Evolutionary conservation across 1,140 invertebrate species (phyloP), one percentile per base, ranked within the genome.

Genomic region (Drosophila miranda): DNA sequence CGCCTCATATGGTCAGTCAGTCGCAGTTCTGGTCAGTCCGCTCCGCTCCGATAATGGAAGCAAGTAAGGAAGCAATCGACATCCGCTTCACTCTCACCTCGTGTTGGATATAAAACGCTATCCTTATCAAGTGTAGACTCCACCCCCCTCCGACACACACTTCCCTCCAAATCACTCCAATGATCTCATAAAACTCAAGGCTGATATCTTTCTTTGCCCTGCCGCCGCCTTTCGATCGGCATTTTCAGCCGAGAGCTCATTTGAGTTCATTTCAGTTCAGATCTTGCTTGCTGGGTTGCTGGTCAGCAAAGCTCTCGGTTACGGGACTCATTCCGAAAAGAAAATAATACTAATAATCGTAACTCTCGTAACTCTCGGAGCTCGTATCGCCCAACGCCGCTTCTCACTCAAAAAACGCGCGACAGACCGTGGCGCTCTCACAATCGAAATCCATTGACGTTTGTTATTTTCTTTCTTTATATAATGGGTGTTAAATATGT

Each of bases 401-500:
- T 30, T 57, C n/a, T 16, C 23, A 21, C 54, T 14, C 21, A 23
- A 53, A 53, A 43, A 26, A 26, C 2, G 38, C 52, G 19, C 41
- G 19, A 38, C 19, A 19, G 19, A 19, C 19, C 19, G 19, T 19
- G 16, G 19, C 42, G 41, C 38, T 51, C 46, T 23, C n/a, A 73
- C 69, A 62, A 72, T 55, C 57, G 57, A n/a, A 38, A 26, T 8
- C 53, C 41, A 75, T 63, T 70, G 59, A 61, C 44, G 64, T 74
- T 44, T 34, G n/a, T 41, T 19, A n/a, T 41, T 59, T 69, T 48
- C 50, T 41, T 52, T 63, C 48, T 75, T 79, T 83, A 84, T 84
- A 79, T 73, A 84, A 84, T 61, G 66, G 58, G 75, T 83, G 75
- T 70, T 82, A 83, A 62, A 28, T 74, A 7, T 43, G 26, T 56